Conservation (phyloP, 2,888 invertebrate genomes). For the Sicus ferrugineus region DNA sequence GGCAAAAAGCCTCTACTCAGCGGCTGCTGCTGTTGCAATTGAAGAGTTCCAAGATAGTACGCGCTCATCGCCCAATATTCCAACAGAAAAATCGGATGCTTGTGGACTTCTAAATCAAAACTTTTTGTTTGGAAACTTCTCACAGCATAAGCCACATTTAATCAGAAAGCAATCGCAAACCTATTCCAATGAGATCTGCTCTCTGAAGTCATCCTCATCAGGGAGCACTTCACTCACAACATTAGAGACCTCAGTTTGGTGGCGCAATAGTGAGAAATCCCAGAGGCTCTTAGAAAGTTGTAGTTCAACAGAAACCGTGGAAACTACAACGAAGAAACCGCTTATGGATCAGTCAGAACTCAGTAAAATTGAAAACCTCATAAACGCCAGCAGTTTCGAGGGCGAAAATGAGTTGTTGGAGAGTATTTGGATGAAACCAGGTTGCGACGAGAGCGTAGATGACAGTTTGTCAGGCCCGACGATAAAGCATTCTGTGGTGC, state of each 20-base stretch:
- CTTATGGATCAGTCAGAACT: background rate
- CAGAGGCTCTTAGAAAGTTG: too few relatives aligned
- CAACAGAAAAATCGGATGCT: constrained; percentile 37
- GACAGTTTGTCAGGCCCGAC: constrained; percentile 51
- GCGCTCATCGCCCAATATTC: constrained; percentile 53
- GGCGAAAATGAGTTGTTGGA: constrained; percentile 45
- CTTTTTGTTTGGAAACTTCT: constrained; percentile 22
- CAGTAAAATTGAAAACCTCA: constrained; percentile 32
- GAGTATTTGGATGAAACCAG: constrained; percentile 61
- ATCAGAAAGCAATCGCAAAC: background rate
- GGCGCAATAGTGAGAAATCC: too few relatives aligned
- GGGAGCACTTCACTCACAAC: constrained; percentile 32
- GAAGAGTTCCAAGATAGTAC: constrained; percentile 48
- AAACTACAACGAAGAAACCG: background rate
- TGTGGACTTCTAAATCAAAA: background rate
- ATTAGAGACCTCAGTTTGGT: too few relatives aligned
- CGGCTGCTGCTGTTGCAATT: constrained; percentile 36
- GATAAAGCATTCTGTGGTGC: constrained; percentile 44
- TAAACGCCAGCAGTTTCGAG: constrained; percentile 40
- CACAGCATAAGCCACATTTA: constrained; percentile 23
- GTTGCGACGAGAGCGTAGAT: constrained; percentile 52
- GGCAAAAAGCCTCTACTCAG: constrained; percentile 23
- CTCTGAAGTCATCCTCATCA: constrained; percentile 22
- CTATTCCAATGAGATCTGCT: background rate
- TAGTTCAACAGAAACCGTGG: too few relatives aligned